A percentile compares a stretch with the other conserved stretches of the same genome.
phyloP scores from a whole-genome alignment of 2,888 invertebrate species.

The Erpobdella octoculata region DNA sequence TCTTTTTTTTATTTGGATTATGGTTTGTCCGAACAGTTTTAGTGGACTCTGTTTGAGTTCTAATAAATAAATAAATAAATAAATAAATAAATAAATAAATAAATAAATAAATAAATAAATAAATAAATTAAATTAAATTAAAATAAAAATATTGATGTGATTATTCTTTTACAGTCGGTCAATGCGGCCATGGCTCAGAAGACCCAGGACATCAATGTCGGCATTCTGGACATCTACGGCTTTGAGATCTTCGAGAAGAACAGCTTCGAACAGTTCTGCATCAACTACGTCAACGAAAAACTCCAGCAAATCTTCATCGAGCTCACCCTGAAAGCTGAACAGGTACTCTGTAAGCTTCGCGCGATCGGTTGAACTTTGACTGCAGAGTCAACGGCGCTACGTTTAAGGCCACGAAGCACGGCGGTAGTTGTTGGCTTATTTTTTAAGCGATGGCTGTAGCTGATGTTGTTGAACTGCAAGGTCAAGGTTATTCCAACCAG shows the following conservation, averaged over 20 bases:
- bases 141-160: no score
- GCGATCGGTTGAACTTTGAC: neutral
- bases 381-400: no score
- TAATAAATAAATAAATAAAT: no score
- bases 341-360: slow-evolving; percentile 52
- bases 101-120: no score
- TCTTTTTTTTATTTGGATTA: no score
- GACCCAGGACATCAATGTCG: slow-evolving; percentile 56
- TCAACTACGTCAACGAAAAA: slow-evolving; percentile 67
- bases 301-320: slow-evolving; percentile 68
- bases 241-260: slow-evolving; percentile 66
- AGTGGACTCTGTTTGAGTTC: no score
- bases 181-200: slow-evolving; percentile 61
- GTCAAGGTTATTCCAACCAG: no score
- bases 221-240: slow-evolving; percentile 66
- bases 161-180: slow-evolving; percentile 55
- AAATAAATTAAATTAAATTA: no score
- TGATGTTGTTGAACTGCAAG: neutral
- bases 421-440: neutral
- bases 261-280: slow-evolving; percentile 67
- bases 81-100: no score
- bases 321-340: slow-evolving; percentile 63
- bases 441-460: neutral
- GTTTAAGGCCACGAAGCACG: no score
- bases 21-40: no score